Evolutionary conservation across 92 coral and sea anemone species (phyloP), one percentile per base, ranked within the genome.

Genomic region (Parazoanthus atlanticus): DNA sequence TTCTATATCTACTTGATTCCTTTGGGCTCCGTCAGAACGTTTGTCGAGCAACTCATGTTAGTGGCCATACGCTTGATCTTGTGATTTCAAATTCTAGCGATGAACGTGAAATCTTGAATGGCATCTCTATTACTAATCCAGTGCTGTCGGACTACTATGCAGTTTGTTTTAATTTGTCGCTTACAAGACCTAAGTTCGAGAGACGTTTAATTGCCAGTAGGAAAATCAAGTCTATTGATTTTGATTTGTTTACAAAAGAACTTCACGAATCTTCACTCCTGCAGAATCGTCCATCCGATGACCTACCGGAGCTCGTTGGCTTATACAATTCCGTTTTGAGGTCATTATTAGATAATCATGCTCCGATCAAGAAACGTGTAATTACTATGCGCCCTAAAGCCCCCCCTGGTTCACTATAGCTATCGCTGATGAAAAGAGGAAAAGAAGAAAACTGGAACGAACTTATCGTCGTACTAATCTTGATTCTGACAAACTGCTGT

Each of bases 41-140:
- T 30, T n/a, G 76, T 30, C 6, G 34, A n/a, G 76, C 76, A 71
- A 71, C 76, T 71, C 76, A 71, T 71, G 19, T 71, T 30, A 71
- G 76, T 71, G 76, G 76, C 11, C 76, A 71, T 71, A 71, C 76
- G 34, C 76, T 71, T 71, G 76, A 71, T 71, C 76, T 71, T 12
- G 76, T 71, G 12, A 71, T 71, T 30, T n/a, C 76, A 9, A 71
- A 71, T 30, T 71, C 76, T 71, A 30, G 33, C 32, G 76, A 25
- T n/a, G 76, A 30, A 30, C 33, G 19, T 30, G 33, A 71, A n/a
- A 71, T 71, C 34, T n/a, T 71, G 33, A 71, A 30, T n/a, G 76
- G 76, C 31, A n/a, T 71, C 16, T 71, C 76, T n/a, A 71, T 30
- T n/a, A 30, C 34, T 25, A 71, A 71, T 71, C 76, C 76, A n/a